These are phyloP conservation scores for Ariopsis seemanni DNA, from an alignment of 2,113 vertebrate genomes.

Conservation along the genomic window DNA sequence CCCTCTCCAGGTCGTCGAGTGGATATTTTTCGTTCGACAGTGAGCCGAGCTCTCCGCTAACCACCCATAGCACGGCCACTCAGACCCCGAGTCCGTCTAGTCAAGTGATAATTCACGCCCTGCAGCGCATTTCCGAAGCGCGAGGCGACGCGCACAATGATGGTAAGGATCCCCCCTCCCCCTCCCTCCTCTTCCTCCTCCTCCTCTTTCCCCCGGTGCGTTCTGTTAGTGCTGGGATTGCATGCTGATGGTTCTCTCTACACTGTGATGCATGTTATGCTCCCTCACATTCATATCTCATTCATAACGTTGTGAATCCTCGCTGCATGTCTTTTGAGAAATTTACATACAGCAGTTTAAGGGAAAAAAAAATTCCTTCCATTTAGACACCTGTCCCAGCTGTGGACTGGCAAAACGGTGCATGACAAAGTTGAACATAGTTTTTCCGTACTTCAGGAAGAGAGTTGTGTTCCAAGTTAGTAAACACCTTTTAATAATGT, in stretches of 20 bases:
- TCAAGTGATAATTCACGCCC: conserved; percentile 72
- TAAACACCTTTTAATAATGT: background rate
- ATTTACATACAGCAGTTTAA: background rate
- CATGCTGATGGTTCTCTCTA: background rate
- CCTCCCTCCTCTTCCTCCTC: background rate
- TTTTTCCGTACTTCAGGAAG: background rate
- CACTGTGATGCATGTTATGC: background rate
- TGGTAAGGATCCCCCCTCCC: conserved; percentile 66
- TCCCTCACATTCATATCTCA: too few relatives aligned
- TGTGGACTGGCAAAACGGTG: background rate
- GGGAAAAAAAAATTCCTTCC: background rate
- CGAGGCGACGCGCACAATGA: conserved; percentile 47
- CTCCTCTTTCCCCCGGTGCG: background rate
- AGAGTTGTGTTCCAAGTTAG: background rate
- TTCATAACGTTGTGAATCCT: background rate
- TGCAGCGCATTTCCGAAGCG: conserved; percentile 61
- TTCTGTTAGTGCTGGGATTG: background rate
- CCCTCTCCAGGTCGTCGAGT: conserved; percentile 83
- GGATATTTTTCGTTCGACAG: conserved; percentile 91
- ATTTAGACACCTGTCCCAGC: too few relatives aligned
- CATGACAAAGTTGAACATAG: background rate
- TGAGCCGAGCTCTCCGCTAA: conserved; percentile 81
- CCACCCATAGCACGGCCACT: conserved; percentile 82
- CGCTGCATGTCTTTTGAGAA: background rate
- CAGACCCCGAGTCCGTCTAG: conserved; percentile 87